Evolutionary conservation across 2,797 vertebrate genomes (phyloP).

Genomic region (Dromococcyx pavoninus): DNA sequence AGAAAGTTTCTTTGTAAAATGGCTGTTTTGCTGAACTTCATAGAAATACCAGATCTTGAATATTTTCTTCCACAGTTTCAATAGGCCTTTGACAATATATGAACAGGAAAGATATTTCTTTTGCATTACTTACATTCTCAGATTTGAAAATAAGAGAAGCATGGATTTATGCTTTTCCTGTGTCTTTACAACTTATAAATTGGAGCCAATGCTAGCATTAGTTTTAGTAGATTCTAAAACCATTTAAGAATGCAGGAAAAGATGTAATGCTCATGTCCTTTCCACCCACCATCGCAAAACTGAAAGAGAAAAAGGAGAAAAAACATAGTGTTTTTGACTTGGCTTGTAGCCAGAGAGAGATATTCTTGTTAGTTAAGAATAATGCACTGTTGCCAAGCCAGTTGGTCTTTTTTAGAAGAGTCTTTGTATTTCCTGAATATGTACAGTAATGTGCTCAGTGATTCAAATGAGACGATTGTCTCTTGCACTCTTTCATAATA

Average conservation of each 20-base stretch:
- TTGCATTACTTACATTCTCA: background rate
- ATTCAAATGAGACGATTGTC: background rate
- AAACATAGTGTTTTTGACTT: background rate
- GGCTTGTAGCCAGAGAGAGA: background rate
- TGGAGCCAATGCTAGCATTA: background rate
- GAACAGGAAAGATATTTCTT: background rate
- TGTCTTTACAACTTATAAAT: background rate
- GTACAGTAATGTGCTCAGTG: background rate
- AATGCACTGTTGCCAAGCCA: background rate
- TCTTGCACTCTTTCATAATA: background rate
- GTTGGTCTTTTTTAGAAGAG: background rate
- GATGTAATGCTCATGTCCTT: background rate
- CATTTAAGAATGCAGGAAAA: background rate
- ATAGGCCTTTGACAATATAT: background rate
- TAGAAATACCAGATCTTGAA: background rate
- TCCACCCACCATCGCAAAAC: background rate
- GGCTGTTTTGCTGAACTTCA: background rate
- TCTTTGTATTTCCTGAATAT: background rate
- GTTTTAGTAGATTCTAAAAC: background rate
- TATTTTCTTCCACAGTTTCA: background rate
- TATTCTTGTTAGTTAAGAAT: background rate
- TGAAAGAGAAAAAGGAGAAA: background rate
- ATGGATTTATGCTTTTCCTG: background rate
- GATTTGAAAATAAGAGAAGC: background rate
- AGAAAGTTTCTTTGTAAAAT: background rate